Percentiles rank a stretch among this genome's conserved stretches.
Conservation (phyloP, 2,888 invertebrate species). For the Scrobipalpa atriplicella region DNA sequence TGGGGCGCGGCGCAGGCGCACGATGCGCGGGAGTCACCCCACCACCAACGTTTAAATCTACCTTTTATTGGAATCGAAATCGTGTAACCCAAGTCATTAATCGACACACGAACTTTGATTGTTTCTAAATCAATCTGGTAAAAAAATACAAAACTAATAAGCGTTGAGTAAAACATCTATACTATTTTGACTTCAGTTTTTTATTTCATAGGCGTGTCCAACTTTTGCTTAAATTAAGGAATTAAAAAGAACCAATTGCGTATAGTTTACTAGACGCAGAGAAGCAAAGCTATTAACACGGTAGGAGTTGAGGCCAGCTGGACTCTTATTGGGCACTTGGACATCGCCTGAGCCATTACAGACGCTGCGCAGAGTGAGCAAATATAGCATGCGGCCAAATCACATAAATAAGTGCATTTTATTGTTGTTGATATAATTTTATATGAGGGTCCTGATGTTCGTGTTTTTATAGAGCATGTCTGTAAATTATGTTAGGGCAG, state of each 20-base stretch:
- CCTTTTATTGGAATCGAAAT: conserved; percentile 21
- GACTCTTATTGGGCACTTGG: conserved; percentile 1
- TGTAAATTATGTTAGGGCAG: conserved; percentile 60
- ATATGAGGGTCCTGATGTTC: conserved; percentile 46
- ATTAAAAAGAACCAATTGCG: background rate
- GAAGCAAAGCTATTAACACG: background rate
- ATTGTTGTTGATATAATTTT: conserved; percentile 51
- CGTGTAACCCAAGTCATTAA: conserved; percentile 3
- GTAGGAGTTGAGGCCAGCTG: background rate
- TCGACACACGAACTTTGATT: background rate
- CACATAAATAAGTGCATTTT: conserved; percentile 47
- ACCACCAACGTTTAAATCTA: conserved; percentile 9
- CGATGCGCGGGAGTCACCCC: conserved; percentile 23
- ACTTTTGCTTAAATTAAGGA: background rate
- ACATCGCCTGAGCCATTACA: background rate
- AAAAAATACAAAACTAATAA: background rate
- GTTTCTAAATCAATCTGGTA: conserved; percentile 2
- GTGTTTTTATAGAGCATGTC: conserved; percentile 56
- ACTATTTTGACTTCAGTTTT: background rate
- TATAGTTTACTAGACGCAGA: background rate
- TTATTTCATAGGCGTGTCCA: background rate
- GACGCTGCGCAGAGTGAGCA: conserved; percentile 11
- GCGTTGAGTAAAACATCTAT: background rate
- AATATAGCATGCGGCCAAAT: conserved; percentile 25
- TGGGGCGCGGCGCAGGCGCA: conserved; percentile 43